phyloP scores from a whole-genome alignment of 2,113 vertebrate species.

The Silurus glanis region DNA sequence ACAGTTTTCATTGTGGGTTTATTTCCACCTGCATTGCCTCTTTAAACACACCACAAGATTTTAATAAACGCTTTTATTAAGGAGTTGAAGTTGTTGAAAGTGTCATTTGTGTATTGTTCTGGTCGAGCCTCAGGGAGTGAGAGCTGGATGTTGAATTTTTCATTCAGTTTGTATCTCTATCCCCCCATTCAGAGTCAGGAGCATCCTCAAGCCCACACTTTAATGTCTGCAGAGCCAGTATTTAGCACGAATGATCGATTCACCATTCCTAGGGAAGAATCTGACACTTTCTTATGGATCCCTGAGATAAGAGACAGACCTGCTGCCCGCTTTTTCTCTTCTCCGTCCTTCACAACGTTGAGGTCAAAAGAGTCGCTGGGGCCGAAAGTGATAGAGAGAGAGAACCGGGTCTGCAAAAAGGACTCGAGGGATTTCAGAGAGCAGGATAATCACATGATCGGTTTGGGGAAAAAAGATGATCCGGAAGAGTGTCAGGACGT shows the following conservation, averaged over 20 bases:
- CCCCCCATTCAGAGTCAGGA: conserved; percentile 56
- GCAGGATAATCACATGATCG: conserved; percentile 54
- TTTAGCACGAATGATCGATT: conserved; percentile 66
- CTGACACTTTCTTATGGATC: conserved; percentile 72
- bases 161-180: not conserved
- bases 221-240: conserved; percentile 59
- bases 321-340: conserved; percentile 41
- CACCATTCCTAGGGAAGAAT: conserved; percentile 66
- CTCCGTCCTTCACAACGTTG: conserved; percentile 38
- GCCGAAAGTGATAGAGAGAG: conserved; percentile 50
- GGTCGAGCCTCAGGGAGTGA: not conserved
- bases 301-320: conserved; percentile 67
- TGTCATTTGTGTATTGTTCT: not conserved
- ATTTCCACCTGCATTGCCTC: not conserved
- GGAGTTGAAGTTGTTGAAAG: not conserved
- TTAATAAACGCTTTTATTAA: not conserved
- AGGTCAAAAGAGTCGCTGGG: conserved; percentile 64
- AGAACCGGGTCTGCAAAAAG: not conserved
- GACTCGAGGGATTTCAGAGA: conserved; percentile 39
- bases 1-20: not conserved
- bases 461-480: not conserved
- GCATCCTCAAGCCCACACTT: conserved; percentile 50
- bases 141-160: conserved; percentile 13
- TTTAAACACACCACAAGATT: not conserved
- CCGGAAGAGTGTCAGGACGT: not conserved